These are phyloP conservation scores for Patella vulgata DNA, from an alignment of 1,140 invertebrate species.

Conservation along the genomic window DNA sequence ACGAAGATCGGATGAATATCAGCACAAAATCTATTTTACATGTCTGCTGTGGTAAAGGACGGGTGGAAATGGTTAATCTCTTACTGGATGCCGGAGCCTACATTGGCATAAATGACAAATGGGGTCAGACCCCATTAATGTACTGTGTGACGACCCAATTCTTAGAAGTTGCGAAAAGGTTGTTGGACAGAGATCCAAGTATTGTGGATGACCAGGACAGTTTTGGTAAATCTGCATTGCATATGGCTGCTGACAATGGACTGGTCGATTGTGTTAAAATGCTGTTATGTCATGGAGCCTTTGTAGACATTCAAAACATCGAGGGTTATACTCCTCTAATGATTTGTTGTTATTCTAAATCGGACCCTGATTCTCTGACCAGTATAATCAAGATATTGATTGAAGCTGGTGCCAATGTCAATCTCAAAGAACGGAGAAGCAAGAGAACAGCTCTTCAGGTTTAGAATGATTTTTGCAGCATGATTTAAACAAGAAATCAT, in stretches of 20 bases:
- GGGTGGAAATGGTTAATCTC: slow-evolving; percentile 34
- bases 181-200: slow-evolving; percentile 15
- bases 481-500: background rate
- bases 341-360: slow-evolving; percentile 7
- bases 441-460: slow-evolving; percentile 36
- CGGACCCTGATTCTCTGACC: background rate
- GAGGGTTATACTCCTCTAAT: slow-evolving; percentile 38
- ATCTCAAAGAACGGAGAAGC: slow-evolving; percentile 22
- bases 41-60: slow-evolving; percentile 47
- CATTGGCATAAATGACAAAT: slow-evolving; percentile 30
- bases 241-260: slow-evolving; percentile 27
- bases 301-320: slow-evolving; percentile 23
- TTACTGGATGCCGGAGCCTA: slow-evolving; percentile 31
- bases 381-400: slow-evolving; percentile 27
- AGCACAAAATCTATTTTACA: slow-evolving; percentile 48
- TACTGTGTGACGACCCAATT: slow-evolving; percentile 36
- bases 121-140: slow-evolving; percentile 43
- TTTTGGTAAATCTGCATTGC: slow-evolving; percentile 35
- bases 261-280: slow-evolving; percentile 19
- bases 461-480: background rate
- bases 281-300: slow-evolving; percentile 27
- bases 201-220: slow-evolving; percentile 33
- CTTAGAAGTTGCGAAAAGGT: slow-evolving; percentile 26
- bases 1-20: slow-evolving; percentile 42
- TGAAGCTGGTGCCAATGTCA: slow-evolving; percentile 24